Evolutionary conservation across 2,797 vertebrate species (phyloP).

Genomic region (Mus minutoides): DNA sequence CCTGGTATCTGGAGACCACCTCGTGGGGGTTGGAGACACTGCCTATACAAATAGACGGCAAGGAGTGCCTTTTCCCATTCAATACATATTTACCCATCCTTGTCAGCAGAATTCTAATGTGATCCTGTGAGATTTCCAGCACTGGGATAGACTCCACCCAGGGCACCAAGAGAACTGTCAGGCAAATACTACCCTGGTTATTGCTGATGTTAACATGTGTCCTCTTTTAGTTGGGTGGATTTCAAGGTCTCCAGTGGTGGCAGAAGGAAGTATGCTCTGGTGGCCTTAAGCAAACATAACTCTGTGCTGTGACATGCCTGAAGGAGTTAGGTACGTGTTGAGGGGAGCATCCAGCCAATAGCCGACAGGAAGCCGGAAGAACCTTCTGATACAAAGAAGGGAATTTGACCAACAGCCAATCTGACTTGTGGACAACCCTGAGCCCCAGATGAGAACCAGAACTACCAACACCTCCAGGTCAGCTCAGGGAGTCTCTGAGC

Average conservation of each 20-base stretch:
- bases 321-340: background rate
- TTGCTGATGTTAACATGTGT: background rate
- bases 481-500: background rate
- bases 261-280: background rate
- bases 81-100: slow-evolving; percentile 2
- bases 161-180: background rate
- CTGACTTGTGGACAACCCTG: background rate
- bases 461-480: background rate
- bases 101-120: background rate
- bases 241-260: background rate
- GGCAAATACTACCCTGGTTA: background rate
- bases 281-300: background rate
- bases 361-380: background rate
- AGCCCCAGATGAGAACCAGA: background rate
- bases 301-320: background rate
- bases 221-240: background rate
- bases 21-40: background rate
- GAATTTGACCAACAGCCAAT: background rate
- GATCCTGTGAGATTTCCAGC: background rate
- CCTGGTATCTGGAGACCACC: background rate
- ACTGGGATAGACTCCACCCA: background rate
- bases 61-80: background rate
- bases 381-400: background rate
- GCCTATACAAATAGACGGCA: slow-evolving; percentile 26
- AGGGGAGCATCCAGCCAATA: background rate